Evolutionary conservation across 2,888 invertebrate species (phyloP).

Genomic region (Byasa hedistus): DNA sequence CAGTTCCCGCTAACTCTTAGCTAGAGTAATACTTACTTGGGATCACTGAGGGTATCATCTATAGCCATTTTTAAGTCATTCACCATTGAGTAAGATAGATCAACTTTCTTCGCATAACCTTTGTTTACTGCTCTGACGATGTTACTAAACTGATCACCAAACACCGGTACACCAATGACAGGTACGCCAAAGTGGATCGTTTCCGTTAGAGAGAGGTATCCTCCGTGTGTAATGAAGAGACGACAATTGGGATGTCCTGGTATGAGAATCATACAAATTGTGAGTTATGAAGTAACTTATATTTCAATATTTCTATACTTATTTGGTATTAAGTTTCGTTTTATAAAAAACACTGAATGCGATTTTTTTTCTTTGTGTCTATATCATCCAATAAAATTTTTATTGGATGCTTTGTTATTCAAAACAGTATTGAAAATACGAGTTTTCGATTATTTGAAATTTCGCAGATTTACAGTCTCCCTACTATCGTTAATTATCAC

Average conservation of each 20-base stretch:
- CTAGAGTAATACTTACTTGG: constrained; percentile 36
- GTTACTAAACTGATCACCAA: constrained; percentile 56
- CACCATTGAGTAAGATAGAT: constrained; percentile 41
- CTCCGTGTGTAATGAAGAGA: constrained; percentile 52
- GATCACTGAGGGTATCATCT: constrained; percentile 41
- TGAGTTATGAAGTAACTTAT: too few species aligned
- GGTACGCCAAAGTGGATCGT: constrained; percentile 50
- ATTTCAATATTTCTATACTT: too few species aligned
- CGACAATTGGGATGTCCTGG: constrained; percentile 48
- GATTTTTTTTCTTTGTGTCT: too few species aligned
- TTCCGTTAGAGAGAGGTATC: constrained; percentile 49
- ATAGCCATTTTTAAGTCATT: constrained; percentile 46
- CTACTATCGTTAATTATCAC: too few species aligned
- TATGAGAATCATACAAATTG: not conserved
- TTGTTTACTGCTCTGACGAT: constrained; percentile 47
- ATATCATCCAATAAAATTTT: too few species aligned
- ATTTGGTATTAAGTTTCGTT: too few species aligned
- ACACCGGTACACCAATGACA: constrained; percentile 50
- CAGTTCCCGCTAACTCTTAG: too few species aligned
- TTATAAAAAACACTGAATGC: too few species aligned
- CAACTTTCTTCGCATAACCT: constrained; percentile 48
- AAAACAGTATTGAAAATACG: too few species aligned
- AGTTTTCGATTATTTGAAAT: too few species aligned
- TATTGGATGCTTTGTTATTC: too few species aligned
- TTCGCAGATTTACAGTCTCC: too few species aligned